These are phyloP conservation scores for Sarotherodon lohbergeri DNA, from an alignment of 2,113 vertebrate genomes.

Conservation along the genomic window DNA sequence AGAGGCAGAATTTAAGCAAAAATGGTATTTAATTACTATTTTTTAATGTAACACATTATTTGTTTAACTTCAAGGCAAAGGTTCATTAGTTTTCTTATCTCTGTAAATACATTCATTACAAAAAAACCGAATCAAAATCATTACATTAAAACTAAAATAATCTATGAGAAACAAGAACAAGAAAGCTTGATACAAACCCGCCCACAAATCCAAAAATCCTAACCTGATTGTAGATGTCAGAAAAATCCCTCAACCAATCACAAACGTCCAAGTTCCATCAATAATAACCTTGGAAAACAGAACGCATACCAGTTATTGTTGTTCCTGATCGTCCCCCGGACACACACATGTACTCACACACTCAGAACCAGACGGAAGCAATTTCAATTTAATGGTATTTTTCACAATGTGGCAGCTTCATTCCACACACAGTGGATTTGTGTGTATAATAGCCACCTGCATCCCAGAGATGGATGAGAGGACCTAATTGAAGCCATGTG, in stretches of 20 bases:
- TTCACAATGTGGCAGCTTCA: slow-evolving; percentile 55
- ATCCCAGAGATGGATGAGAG: slow-evolving; percentile 57
- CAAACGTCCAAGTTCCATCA: background rate
- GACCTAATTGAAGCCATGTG: slow-evolving; percentile 54
- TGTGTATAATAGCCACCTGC: slow-evolving; percentile 48
- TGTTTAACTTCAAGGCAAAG: background rate
- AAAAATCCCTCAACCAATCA: background rate
- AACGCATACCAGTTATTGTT: background rate
- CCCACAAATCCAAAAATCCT: background rate
- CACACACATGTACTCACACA: slow-evolving; percentile 13
- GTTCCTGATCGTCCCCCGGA: slow-evolving; percentile 6
- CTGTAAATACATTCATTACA: background rate
- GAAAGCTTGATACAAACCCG: background rate
- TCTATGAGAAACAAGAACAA: background rate
- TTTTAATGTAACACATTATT: background rate
- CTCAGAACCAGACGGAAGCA: slow-evolving; percentile 43
- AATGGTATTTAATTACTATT: background rate
- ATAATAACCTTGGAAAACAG: background rate
- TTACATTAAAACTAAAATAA: background rate
- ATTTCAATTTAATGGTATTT: slow-evolving; percentile 65
- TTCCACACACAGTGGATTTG: background rate
- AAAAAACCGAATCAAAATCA: background rate
- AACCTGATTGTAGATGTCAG: background rate
- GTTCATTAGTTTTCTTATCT: background rate
- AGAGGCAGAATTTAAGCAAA: background rate